Percentiles rank a stretch among this genome's conserved stretches.
Evolutionary conservation across 2,888 invertebrate species (phyloP).

Genomic region (Auanema sp.): DNA sequence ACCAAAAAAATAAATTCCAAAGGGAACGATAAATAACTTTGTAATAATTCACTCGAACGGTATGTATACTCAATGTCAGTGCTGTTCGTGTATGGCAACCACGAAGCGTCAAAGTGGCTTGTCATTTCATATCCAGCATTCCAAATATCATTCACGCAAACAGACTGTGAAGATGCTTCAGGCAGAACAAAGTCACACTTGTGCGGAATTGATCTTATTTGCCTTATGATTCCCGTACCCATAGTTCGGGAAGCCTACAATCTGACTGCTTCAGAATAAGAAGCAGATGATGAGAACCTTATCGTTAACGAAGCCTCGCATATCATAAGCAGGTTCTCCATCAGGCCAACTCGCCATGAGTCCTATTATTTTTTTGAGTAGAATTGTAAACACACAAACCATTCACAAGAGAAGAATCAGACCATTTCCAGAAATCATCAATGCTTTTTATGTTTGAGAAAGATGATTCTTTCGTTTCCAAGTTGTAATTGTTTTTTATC

Average conservation of each 20-base stretch:
- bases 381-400: slow-evolving; percentile 8
- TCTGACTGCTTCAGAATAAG: neutral
- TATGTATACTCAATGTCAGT: slow-evolving; percentile 32
- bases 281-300: slow-evolving; percentile 45
- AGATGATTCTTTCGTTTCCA: neutral
- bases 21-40: slow-evolving; percentile 9
- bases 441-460: slow-evolving; percentile 37
- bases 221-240: slow-evolving; percentile 69
- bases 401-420: slow-evolving; percentile 26
- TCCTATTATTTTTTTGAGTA: slow-evolving; percentile 42
- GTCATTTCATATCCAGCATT: neutral
- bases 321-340: slow-evolving; percentile 66
- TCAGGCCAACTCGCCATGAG: slow-evolving; percentile 68
- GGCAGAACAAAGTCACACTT: neutral
- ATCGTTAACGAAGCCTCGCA: slow-evolving; percentile 68
- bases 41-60: slow-evolving; percentile 24
- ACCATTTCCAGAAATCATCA: slow-evolving; percentile 45
- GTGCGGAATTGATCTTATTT: slow-evolving; percentile 65
- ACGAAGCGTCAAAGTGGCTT: slow-evolving; percentile 3
- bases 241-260: slow-evolving; percentile 67
- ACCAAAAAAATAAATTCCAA: no score
- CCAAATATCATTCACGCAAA: neutral
- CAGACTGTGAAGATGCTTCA: neutral
- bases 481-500: neutral
- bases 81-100: slow-evolving; percentile 16